A percentile compares a stretch with the other conserved stretches of the same genome.
phyloP scores from a whole-genome alignment of 2,888 invertebrate species.

The Lepetodrilus schrolli region DNA sequence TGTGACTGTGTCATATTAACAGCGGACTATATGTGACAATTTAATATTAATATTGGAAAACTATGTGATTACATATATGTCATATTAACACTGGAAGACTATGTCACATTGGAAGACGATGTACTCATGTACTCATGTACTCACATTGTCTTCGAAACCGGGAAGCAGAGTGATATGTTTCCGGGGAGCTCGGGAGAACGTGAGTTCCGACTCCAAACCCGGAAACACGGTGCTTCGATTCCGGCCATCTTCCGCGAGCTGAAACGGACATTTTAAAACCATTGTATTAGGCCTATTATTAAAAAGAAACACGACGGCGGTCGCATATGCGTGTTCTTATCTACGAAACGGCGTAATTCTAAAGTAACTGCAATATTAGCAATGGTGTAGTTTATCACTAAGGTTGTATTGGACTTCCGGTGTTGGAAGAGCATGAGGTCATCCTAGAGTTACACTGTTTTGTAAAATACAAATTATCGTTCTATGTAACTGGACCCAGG shows the following conservation, averaged over 20 bases:
- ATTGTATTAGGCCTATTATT: not conserved
- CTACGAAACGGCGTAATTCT: too few species aligned
- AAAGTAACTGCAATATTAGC: too few species aligned
- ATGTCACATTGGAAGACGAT: not conserved
- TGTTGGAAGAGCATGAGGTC: too few species aligned
- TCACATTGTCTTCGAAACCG: slow-evolving; percentile 43
- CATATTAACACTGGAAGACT: not conserved
- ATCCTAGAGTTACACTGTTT: too few species aligned
- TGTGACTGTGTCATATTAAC: not conserved
- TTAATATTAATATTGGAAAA: not conserved
- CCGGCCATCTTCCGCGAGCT: slow-evolving; percentile 62
- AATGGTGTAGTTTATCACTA: too few species aligned
- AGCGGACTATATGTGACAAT: not conserved
- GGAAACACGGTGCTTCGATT: slow-evolving; percentile 56
- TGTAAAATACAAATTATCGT: too few species aligned
- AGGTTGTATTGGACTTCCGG: too few species aligned
- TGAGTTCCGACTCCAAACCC: slow-evolving; percentile 56
- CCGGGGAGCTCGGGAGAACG: slow-evolving; percentile 53
- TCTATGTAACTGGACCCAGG: too few species aligned
- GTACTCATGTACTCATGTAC: not conserved
- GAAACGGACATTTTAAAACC: slow-evolving; percentile 31
- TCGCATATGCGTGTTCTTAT: too few species aligned
- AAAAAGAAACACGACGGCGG: too few species aligned
- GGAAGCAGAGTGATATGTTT: slow-evolving; percentile 41
- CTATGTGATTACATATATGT: not conserved